These are phyloP conservation scores for Eretmocerus hayati DNA, from an alignment of 2,888 invertebrate species.

Conservation along the genomic window DNA sequence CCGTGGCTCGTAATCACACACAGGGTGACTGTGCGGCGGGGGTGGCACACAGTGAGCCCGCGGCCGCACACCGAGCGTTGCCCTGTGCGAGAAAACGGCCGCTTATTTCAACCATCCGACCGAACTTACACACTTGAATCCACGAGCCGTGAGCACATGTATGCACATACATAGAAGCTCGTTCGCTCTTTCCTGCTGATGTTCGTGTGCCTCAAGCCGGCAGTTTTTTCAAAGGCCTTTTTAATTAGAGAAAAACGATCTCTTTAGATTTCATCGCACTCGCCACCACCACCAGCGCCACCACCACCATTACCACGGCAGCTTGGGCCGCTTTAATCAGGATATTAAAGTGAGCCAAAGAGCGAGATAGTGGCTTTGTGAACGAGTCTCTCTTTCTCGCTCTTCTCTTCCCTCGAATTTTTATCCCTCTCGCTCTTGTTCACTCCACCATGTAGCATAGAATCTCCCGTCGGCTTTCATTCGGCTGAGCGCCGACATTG, in stretches of 20 bases:
- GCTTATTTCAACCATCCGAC: not conserved
- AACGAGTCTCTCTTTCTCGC: no score
- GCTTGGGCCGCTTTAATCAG: constrained; percentile 21
- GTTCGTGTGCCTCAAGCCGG: not conserved
- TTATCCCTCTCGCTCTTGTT: no score
- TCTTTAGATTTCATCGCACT: constrained; percentile 24
- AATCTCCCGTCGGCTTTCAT: no score
- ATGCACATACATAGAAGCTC: not conserved
- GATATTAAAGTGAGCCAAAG: constrained; percentile 21
- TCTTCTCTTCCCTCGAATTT: no score
- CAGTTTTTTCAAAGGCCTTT: constrained; percentile 12
- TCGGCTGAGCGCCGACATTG: no score
- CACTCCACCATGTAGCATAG: no score
- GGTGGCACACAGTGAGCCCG: no score
- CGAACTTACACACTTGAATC: not conserved
- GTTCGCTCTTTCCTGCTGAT: no score
- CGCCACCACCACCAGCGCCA: not conserved
- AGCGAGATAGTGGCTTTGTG: no score
- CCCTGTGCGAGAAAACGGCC: not conserved
- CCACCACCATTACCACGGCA: no score
- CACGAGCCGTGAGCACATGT: not conserved
- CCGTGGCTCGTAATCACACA: no score
- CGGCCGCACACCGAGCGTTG: not conserved
- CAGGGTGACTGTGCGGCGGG: no score
- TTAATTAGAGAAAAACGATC: constrained; percentile 23